Base-by-base conservation (phyloP, 1,140 invertebrate species). In the Gryllus bimaculatus region DNA sequence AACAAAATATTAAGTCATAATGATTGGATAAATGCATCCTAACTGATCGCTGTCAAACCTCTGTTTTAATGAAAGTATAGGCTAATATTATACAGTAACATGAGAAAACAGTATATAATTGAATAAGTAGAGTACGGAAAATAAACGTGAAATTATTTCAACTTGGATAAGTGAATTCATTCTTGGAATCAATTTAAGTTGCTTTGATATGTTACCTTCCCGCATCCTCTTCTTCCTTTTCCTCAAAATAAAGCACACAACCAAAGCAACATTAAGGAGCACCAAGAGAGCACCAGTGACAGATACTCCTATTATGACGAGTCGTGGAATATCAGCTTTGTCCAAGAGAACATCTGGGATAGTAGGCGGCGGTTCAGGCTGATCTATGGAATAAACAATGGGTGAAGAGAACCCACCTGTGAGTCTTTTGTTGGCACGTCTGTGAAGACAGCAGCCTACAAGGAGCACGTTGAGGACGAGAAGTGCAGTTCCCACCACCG, bases 391-490 rank as follows among this genome's bases (percentile, higher is more conserved):
- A 8, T 12, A 15, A 48, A 73, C 76, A 21, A 79, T 47, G 76
- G 49, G 74, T 39, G 48, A 47, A 74, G 15, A 73, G 20, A 74
- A 82, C 82, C 82, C 81, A 84, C 90, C 92, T 92, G 89, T 87
- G n/a, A 91, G 86, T 83, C 91, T 88, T 85, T 93, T 93, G 84
- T 92, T 92, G 79, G 91, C 89, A 87, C 90, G 89, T 84, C 92
- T 89, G 83, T 94, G 91, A 79, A 97, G 90, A 87, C 95, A 96
- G 87, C 94, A 96, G 78, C 94, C 92, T 81, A 96, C 94, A 84
- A 96, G 89, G 80, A 95, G 90, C 83, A 96, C 91, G 87, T 96
- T 96, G 83, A 96, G 89, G 47, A 93, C 85, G 47, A 94, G 89
- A 77, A 94, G 87, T 73, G 90, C 89, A 75, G 91, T 90, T 39